A percentile compares a stretch with the other conserved stretches of the same genome.
Evolutionary conservation across 2,113 vertebrate genomes (phyloP).

Genomic region (Tretioscincus oriximinensis): DNA sequence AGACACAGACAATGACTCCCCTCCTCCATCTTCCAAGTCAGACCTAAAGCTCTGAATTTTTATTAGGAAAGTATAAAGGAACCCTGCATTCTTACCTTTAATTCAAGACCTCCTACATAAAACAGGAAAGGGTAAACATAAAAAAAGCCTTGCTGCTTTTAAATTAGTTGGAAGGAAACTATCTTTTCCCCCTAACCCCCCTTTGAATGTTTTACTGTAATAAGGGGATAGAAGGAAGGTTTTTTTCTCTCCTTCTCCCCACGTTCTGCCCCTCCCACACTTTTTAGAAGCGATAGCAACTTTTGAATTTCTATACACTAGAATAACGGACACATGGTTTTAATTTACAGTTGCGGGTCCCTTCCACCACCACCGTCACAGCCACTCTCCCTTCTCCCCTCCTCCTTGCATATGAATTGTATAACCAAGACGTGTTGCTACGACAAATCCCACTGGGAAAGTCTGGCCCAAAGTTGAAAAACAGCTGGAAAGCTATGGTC

Average conservation of each 20-base stretch:
- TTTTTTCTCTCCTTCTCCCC: neutral
- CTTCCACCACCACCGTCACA: neutral
- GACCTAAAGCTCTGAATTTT: conserved; percentile 59
- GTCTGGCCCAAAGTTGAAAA: conserved; percentile 66
- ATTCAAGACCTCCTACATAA: conserved; percentile 71
- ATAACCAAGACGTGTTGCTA: conserved; percentile 74
- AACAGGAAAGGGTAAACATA: conserved; percentile 69
- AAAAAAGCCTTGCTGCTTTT: conserved; percentile 69
- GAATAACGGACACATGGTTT: conserved; percentile 74
- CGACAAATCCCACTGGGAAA: conserved; percentile 70
- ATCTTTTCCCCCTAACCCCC: conserved; percentile 39
- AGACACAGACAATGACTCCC: too few relatives aligned
- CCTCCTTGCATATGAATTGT: conserved; percentile 70
- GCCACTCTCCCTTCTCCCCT: conserved; percentile 16
- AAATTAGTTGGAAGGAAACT: conserved; percentile 42
- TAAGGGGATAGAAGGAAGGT: conserved; percentile 40
- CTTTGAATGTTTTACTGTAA: conserved; percentile 31
- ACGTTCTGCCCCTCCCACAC: conserved; percentile 50
- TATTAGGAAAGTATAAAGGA: conserved; percentile 61
- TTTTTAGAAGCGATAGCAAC: conserved; percentile 68
- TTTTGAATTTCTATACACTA: conserved; percentile 67
- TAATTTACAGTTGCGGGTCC: conserved; percentile 75
- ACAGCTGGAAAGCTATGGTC: conserved; percentile 72
- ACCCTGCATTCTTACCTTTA: conserved; percentile 68
- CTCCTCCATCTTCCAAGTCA: neutral